Conservation (phyloP, 1,140 invertebrate genomes). For the Drosophila kohkoa region DNA sequence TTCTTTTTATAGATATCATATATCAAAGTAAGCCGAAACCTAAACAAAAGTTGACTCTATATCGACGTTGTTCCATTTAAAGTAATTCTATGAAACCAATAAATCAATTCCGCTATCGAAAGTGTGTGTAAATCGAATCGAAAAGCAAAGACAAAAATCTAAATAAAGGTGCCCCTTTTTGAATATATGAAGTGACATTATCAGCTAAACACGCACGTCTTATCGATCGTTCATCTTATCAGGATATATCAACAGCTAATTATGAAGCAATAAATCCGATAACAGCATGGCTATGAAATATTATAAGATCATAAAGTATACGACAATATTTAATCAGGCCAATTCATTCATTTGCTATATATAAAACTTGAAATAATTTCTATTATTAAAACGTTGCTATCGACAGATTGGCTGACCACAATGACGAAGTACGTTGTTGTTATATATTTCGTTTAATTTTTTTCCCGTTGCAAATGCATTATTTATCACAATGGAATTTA, state of each 20-base stretch:
- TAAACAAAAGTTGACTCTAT: too few relatives aligned
- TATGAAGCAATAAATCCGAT: constrained; percentile 29
- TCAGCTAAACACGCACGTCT: neutral
- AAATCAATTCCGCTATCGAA: constrained; percentile 1
- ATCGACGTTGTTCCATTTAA: too few relatives aligned
- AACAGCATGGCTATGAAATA: constrained; percentile 11
- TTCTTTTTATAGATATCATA: too few relatives aligned
- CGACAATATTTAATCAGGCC: neutral
- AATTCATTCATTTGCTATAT: neutral
- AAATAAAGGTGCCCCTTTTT: neutral
- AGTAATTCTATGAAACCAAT: neutral
- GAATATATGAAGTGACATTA: neutral
- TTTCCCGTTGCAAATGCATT: too few relatives aligned
- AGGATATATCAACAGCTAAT: constrained; percentile 8
- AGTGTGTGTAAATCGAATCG: too few relatives aligned
- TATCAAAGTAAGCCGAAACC: too few relatives aligned
- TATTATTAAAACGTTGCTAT: neutral
- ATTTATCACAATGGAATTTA: neutral
- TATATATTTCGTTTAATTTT: too few relatives aligned
- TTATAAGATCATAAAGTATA: constrained; percentile 7
- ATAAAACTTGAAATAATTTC: neutral
- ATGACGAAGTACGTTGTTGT: neutral
- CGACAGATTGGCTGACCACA: neutral
- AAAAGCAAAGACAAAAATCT: neutral
- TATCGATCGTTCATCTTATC: constrained; percentile 3